Conservation (phyloP, 2,888 invertebrate genomes). For the Drosophila suboccidentalis region DNA sequence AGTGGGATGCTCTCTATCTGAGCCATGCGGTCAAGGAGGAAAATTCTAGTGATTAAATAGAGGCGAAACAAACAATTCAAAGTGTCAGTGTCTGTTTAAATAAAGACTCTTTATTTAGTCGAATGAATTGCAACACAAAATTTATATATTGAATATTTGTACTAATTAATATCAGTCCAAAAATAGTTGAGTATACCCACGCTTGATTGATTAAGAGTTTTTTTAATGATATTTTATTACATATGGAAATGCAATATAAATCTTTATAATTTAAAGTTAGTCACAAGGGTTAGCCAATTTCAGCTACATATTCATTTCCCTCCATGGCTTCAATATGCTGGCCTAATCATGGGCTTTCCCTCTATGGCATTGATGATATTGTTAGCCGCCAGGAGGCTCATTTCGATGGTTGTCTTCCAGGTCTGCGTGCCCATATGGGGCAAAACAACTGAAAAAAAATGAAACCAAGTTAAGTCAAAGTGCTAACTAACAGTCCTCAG, state of each 20-base stretch:
- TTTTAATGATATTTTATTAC: too few species aligned
- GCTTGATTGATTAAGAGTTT: too few species aligned
- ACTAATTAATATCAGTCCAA: too few species aligned
- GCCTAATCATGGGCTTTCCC: constrained; percentile 89
- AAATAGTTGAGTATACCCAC: too few species aligned
- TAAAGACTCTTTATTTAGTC: too few species aligned
- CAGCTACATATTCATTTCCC: neutral
- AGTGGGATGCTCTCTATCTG: constrained; percentile 81
- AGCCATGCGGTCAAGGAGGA: constrained; percentile 64
- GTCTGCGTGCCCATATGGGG: constrained; percentile 97
- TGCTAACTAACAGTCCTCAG: too few species aligned
- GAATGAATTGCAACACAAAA: too few species aligned
- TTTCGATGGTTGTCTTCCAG: constrained; percentile 90
- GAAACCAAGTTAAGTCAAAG: rapidly evolving
- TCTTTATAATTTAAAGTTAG: neutral
- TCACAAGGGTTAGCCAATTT: neutral
- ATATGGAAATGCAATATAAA: too few species aligned
- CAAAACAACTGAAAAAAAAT: constrained; percentile 88
- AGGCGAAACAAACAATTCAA: too few species aligned
- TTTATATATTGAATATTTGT: too few species aligned
- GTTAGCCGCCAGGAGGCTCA: constrained; percentile 92
- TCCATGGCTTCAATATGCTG: constrained; percentile 83
- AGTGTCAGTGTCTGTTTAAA: too few species aligned
- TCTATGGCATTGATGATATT: constrained; percentile 92
- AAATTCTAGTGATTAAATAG: constrained; percentile 30